Base-by-base conservation (phyloP, 2,888 invertebrate genomes). In the Slavum lentiscoides region DNA sequence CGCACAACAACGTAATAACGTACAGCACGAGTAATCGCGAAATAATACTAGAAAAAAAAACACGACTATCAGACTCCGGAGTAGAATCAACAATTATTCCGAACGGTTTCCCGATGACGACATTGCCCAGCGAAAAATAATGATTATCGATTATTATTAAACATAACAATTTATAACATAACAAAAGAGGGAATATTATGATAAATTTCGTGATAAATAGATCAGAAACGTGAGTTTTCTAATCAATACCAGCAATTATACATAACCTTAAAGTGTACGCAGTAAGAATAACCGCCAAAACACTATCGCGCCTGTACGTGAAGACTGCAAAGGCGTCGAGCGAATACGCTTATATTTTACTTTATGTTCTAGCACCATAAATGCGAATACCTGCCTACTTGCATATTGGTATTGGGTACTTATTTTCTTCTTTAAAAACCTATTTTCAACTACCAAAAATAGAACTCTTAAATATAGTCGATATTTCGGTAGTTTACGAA, bases 231-330 rank as follows among this genome's bases (percentile, higher is more conserved):
- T 58, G 21, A 66, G 66, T 30, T 75, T 75, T 58, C 39, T 23
- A 58, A 75, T 67, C 74, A 39, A 21, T 37, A 74, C 21, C 74
- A 74, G 21, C 13, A 23, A 66, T 74, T 23, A 49, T n/a, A 58
- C 66, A 68, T 76, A 76, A 76, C 76, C 76, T 76, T 68, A 76
- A 76, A 68, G 49, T 68, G 30, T 58, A 37, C 6, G 23, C 23
- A 13, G 19, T 64, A n/a, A n/a, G n/a, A n/a, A n/a, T n/a, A 30
- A 30, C 59, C 76, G 68, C 76, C 61, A 76, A 69, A 76, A 75
- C 30, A 4, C 30, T 30, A 61, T 61, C 7, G 23, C 1, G 23
- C 21, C 4, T 2, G 2, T 21, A 59, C 11, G 11, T 53, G 59
- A 59, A 21, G 59, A 19, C 55, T 19, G 17, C 55, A 49, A 49